Percentiles rank a stretch among this genome's conserved stretches.
Conservation (phyloP, 35 echinoderm and acorn worm species). For the Heliocidaris erythrogramma region DNA sequence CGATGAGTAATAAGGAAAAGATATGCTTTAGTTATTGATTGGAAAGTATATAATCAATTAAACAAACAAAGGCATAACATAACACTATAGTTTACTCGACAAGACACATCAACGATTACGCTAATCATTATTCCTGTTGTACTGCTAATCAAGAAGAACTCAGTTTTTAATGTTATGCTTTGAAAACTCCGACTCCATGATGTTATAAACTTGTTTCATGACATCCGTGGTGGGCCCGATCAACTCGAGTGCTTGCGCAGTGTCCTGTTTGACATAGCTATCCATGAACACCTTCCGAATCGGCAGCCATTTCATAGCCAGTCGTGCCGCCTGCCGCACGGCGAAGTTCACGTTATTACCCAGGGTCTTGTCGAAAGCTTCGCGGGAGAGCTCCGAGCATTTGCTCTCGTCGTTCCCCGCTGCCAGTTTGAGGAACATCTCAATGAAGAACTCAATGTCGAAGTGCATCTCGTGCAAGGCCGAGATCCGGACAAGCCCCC, state of each 20-base stretch:
- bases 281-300: constrained; percentile 21
- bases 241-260: constrained; percentile 13
- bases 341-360: constrained; percentile 30
- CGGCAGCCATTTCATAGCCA: constrained; percentile 29
- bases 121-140: too few relatives aligned
- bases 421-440: constrained; percentile 8
- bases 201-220: background rate
- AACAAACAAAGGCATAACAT: too few relatives aligned
- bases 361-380: constrained; percentile 39
- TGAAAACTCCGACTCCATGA: constrained; percentile 26
- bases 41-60: too few relatives aligned
- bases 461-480: constrained; percentile 27
- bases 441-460: constrained; percentile 45
- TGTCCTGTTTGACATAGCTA: constrained; percentile 34
- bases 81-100: too few relatives aligned
- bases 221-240: background rate
- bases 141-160: too few relatives aligned
- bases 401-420: constrained; percentile 37
- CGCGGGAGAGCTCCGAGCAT: constrained; percentile 26
- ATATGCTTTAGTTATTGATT: too few relatives aligned
- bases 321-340: constrained; percentile 36
- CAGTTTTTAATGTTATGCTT: constrained; percentile 14
- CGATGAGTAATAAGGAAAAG: too few relatives aligned
- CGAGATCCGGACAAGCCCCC: background rate
- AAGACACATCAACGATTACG: too few relatives aligned